A percentile compares a stretch with the other conserved stretches of the same genome.
These are phyloP conservation scores for Callospermophilus lateralis DNA, from an alignment of 2,113 vertebrate genomes.

Conservation along the genomic window DNA sequence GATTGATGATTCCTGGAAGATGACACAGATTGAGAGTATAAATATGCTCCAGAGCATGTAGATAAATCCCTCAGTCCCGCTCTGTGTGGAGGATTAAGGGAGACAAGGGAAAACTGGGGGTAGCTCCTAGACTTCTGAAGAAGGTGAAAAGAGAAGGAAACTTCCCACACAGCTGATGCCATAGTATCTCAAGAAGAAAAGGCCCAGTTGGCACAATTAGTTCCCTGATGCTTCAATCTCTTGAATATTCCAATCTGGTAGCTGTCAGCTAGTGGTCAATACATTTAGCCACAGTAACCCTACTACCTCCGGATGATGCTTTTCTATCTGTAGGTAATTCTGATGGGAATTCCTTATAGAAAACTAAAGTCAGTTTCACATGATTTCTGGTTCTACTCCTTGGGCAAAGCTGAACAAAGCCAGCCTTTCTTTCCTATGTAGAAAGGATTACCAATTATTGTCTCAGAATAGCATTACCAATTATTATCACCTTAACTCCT, in stretches of 20 bases:
- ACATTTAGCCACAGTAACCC: neutral
- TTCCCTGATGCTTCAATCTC: neutral
- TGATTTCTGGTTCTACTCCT: neutral
- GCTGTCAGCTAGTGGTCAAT: neutral
- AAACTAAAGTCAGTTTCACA: neutral
- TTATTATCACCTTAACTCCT: neutral
- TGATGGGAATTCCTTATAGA: neutral
- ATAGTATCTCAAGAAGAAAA: neutral
- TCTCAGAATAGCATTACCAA: neutral
- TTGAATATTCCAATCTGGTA: neutral
- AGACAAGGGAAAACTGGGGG: neutral
- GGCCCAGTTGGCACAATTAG: neutral
- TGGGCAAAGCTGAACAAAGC: neutral
- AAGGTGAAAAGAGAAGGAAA: neutral
- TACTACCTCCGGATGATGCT: neutral
- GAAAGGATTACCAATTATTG: no score
- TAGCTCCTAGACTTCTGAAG: neutral
- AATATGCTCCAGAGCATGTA: neutral
- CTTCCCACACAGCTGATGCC: neutral
- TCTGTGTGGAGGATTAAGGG: neutral
- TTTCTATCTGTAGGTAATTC: neutral
- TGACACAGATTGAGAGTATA: neutral
- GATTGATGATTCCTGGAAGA: neutral
- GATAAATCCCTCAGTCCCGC: neutral
- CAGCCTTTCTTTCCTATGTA: neutral